Percentiles rank a stretch among this genome's conserved stretches.
Evolutionary conservation across 2,797 vertebrate genomes (phyloP).

Genomic region (Anisognathus igniventris): DNA sequence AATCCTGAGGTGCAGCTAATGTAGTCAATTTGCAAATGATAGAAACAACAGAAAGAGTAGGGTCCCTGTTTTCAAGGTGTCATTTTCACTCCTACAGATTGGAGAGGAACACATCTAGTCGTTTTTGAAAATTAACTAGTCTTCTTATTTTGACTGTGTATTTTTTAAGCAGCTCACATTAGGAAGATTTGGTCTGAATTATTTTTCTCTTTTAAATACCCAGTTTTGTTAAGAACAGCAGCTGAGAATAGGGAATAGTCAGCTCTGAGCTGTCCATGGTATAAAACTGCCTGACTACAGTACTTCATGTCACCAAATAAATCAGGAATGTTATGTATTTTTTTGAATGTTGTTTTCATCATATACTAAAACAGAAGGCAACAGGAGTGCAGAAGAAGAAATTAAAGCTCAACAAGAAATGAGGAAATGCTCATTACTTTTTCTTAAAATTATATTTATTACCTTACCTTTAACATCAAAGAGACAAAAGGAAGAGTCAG

Average conservation of each 20-base stretch:
- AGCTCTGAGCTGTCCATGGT: neutral
- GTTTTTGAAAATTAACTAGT: neutral
- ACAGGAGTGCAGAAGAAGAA: neutral
- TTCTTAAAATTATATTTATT: neutral
- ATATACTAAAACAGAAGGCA: neutral
- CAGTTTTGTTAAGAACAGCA: neutral
- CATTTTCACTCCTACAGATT: neutral
- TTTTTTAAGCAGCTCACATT: neutral
- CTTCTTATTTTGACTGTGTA: neutral
- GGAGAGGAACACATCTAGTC: accelerated
- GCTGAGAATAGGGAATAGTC: neutral
- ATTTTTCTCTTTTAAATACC: neutral
- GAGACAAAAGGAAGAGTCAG: neutral
- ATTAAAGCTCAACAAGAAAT: neutral
- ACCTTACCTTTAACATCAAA: neutral
- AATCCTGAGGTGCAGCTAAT: neutral
- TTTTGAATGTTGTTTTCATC: neutral
- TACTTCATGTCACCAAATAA: neutral
- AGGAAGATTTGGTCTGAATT: neutral
- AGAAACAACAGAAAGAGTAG: neutral
- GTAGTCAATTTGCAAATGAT: neutral
- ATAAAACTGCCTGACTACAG: neutral
- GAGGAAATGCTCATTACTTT: neutral
- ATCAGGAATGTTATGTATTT: neutral
- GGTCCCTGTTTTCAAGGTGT: neutral